A percentile compares a stretch with the other conserved stretches of the same genome.
phyloP scores from a whole-genome alignment of 2,888 invertebrate species.

The Unio delphinus region DNA sequence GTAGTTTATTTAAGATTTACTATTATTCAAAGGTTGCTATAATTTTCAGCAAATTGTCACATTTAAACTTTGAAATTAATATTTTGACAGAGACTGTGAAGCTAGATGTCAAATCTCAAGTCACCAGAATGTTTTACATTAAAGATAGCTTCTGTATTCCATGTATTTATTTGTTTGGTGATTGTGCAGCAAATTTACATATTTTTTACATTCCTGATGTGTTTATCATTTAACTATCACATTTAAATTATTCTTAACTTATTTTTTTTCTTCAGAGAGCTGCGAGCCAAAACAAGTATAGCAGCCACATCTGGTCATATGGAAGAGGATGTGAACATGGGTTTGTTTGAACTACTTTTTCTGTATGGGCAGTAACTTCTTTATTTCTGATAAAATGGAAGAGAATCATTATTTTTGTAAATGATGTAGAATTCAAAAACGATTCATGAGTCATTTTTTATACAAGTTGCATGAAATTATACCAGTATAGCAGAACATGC shows the following conservation, averaged over 20 bases:
- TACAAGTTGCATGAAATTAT: too few species aligned
- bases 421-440: neutral
- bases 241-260: conserved; percentile 4
- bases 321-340: conserved; percentile 9
- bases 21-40: too few species aligned
- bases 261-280: conserved; percentile 54
- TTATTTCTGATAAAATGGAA: too few species aligned
- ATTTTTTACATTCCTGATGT: neutral
- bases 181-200: neutral
- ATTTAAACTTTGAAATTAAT: too few species aligned
- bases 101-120: too few species aligned
- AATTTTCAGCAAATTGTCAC: too few species aligned
- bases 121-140: too few species aligned
- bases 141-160: neutral
- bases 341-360: conserved; percentile 4
- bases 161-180: neutral
- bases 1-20: too few species aligned
- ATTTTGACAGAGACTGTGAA: too few species aligned
- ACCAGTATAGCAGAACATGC: too few species aligned
- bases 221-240: neutral
- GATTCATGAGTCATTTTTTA: too few species aligned
- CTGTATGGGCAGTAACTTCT: neutral
- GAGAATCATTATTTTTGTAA: neutral
- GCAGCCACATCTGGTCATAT: conserved; percentile 57
- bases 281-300: conserved; percentile 67